Conservation (phyloP, 2,113 vertebrate genomes). For the Dascyllus trimaculatus region DNA sequence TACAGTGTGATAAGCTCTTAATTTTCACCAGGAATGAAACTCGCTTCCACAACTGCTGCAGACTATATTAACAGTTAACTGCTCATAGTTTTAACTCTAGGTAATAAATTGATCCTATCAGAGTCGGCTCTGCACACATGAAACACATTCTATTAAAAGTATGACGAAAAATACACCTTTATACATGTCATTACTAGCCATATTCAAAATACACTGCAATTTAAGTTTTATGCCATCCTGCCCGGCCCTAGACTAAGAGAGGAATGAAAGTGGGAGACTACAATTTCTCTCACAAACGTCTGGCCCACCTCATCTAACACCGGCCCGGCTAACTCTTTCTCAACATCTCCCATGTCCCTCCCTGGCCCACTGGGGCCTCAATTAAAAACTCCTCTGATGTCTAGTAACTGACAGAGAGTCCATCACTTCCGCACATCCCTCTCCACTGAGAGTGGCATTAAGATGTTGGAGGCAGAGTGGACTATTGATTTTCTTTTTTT, state of each 20-base stretch:
- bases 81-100: constrained; percentile 8
- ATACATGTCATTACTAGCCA: not conserved
- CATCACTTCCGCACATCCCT: constrained; percentile 77
- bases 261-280: constrained; percentile 10
- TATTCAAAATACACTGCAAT: not conserved
- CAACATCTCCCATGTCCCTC: constrained; percentile 44
- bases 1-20: constrained; percentile 22
- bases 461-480: constrained; percentile 81
- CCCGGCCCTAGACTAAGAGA: not conserved
- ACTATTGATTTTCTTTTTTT: constrained; percentile 81
- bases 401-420: constrained; percentile 79
- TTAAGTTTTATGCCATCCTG: constrained; percentile 1
- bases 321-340: constrained; percentile 28
- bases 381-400: constrained; percentile 83
- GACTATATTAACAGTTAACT: constrained; percentile 13
- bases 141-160: not conserved
- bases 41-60: constrained; percentile 2
- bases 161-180: not conserved
- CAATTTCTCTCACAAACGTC: constrained; percentile 26
- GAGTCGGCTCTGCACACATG: not conserved
- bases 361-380: constrained; percentile 67
- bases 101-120: not conserved
- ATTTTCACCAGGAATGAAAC: constrained; percentile 22
- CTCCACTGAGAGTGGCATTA: constrained; percentile 78
- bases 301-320: constrained; percentile 41